Conservation (phyloP, 2,888 invertebrate genomes). For the Seira sanloemensis region DNA sequence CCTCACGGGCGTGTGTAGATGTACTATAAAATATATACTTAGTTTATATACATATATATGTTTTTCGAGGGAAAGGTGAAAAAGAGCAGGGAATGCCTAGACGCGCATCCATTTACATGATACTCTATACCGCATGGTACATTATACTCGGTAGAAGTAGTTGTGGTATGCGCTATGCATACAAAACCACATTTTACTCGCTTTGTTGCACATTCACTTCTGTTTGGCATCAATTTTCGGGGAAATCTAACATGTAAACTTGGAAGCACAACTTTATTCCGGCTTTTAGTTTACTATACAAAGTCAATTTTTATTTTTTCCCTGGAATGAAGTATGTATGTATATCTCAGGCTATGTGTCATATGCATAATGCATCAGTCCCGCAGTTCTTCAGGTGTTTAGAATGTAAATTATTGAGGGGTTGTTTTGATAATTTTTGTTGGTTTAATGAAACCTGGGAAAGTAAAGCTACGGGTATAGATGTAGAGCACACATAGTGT, state of each 20-base stretch:
- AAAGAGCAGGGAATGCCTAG: conserved; percentile 3
- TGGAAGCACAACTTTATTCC: neutral
- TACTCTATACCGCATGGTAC: neutral
- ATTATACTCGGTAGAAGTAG: neutral
- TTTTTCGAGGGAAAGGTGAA: neutral
- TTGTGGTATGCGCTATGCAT: conserved; percentile 24
- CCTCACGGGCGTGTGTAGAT: conserved; percentile 26
- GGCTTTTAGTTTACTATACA: neutral
- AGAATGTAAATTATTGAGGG: too few species aligned
- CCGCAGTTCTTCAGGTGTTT: neutral
- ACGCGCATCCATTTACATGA: conserved; percentile 4
- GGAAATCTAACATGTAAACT: neutral
- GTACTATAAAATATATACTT: neutral
- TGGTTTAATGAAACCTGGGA: neutral
- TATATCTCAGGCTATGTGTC: neutral
- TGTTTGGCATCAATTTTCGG: conserved; percentile 43
- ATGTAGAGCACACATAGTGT: too few species aligned
- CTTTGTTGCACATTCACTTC: conserved; percentile 42
- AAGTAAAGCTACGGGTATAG: too few species aligned
- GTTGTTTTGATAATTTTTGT: neutral
- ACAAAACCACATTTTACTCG: conserved; percentile 37
- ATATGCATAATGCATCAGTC: neutral
- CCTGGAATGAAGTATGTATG: neutral
- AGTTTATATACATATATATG: too few species aligned
- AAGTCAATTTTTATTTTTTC: neutral